These are phyloP conservation scores for Muscicapa striata DNA, from an alignment of 2,797 vertebrate species.

Conservation along the genomic window DNA sequence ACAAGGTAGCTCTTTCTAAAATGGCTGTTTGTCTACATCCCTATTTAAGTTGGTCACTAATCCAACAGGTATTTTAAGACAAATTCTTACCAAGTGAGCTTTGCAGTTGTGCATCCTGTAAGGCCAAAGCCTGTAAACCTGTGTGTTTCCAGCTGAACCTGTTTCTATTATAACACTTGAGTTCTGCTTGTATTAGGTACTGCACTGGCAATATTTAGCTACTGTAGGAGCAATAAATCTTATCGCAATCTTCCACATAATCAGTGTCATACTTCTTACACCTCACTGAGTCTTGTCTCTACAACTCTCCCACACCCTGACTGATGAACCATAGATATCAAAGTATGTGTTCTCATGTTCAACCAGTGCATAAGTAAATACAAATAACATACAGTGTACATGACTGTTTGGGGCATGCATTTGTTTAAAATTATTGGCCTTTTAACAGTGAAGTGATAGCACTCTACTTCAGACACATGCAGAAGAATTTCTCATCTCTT, in stretches of 20 bases:
- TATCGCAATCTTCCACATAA: not conserved
- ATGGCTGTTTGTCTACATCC: not conserved
- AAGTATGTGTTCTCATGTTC: not conserved
- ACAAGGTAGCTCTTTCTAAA: not conserved
- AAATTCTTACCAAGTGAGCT: not conserved
- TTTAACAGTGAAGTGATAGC: not conserved
- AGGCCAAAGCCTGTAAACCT: not conserved
- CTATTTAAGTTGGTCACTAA: not conserved
- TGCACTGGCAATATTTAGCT: not conserved
- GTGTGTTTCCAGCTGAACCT: not conserved
- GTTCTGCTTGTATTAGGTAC: not conserved
- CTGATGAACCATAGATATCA: not conserved
- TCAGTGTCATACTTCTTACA: not conserved
- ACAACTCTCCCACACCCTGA: not conserved
- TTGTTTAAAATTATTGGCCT: not conserved
- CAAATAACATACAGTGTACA: not conserved
- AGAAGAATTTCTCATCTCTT: constrained; percentile 18
- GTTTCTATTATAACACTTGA: not conserved
- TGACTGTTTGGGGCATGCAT: not conserved
- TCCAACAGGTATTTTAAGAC: not conserved
- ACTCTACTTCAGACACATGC: not conserved
- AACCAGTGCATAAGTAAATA: not conserved
- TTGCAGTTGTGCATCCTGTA: not conserved
- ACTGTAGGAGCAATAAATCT: not conserved
- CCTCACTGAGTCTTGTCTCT: not conserved